Evolutionary conservation across 2,797 vertebrate genomes (phyloP), one percentile per base, ranked within the genome.

Genomic region (Nannoperca australis): DNA sequence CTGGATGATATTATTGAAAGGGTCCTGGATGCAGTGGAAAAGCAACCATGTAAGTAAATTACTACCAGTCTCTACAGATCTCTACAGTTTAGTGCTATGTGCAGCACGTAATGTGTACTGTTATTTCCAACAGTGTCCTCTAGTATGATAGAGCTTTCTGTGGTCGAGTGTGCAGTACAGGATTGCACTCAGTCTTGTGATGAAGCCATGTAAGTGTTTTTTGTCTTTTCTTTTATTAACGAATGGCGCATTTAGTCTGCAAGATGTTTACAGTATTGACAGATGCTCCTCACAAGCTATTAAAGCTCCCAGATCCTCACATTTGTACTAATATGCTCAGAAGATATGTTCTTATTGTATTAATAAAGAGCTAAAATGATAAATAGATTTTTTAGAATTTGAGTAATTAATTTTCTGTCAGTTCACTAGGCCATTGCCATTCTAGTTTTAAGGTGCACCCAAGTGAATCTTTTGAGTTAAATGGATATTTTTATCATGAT

Each of bases 1-100:
- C 91, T 99, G 66, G 97, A 98, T 8, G 91, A 97, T 83, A 64
- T 94, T 17, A 91, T 98, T 69, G 97, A 98, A 89, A 96, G 89
- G 80, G 94, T 99, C 76, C 94, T 99, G 15, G 97, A 99, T 85
- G 95, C 96, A 0, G 93, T 99, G 68, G 98, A 99, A 81, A 99
- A 98, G 72, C 97, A 99, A 42, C 96, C 97, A 0, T 87, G 98
- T 99, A 86, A 95, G 97, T 84, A 30, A 6, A 42, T 20, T 15
- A 15, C 30, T 7, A 9, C 32, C 11, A 4, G 18, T 53, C 53
- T 27, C 24, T 17, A 11, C 3, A 34, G 7, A 61, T 49, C 7
- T 27, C 24, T 27, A 5, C 36, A 18, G 13, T 58, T 47, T 14
- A 8, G 40, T 47, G 5, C 45, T 61, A 12, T 8, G 0, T 55